Conservation (phyloP, 2,113 vertebrate genomes). For the Noturus placidus region DNA sequence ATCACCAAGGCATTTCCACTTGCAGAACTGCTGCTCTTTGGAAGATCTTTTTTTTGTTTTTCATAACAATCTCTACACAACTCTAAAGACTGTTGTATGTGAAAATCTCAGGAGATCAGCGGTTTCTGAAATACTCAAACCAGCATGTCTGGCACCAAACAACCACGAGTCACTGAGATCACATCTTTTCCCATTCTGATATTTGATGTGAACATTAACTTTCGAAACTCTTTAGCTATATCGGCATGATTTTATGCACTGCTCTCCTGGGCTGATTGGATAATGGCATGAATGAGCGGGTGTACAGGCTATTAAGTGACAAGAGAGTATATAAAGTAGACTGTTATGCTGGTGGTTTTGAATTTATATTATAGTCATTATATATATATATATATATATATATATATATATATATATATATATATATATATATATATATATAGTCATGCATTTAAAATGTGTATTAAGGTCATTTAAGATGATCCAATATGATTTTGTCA, state of each 20-base stretch:
- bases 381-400: too few relatives aligned
- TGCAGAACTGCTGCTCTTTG: background rate
- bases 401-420: too few relatives aligned
- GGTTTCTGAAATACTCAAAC: background rate
- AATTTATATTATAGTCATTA: background rate
- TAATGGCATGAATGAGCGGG: background rate
- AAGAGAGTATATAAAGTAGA: background rate
- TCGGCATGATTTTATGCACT: background rate
- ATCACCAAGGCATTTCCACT: background rate
- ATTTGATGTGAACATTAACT: background rate
- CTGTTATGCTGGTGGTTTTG: background rate
- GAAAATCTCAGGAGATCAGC: background rate
- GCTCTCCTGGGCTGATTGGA: background rate
- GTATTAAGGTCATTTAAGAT: background rate
- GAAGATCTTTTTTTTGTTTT: background rate
- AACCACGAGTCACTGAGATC: background rate
- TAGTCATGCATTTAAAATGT: background rate
- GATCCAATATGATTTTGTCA: background rate
- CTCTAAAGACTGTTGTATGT: background rate
- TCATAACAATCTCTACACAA: background rate
- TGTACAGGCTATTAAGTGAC: background rate
- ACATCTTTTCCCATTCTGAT: background rate
- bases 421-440: too few relatives aligned
- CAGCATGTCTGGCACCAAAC: background rate
- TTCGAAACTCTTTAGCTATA: background rate